These are phyloP conservation scores for Dolomedes plantarius DNA, from an alignment of 2,888 invertebrate species.

Conservation along the genomic window DNA sequence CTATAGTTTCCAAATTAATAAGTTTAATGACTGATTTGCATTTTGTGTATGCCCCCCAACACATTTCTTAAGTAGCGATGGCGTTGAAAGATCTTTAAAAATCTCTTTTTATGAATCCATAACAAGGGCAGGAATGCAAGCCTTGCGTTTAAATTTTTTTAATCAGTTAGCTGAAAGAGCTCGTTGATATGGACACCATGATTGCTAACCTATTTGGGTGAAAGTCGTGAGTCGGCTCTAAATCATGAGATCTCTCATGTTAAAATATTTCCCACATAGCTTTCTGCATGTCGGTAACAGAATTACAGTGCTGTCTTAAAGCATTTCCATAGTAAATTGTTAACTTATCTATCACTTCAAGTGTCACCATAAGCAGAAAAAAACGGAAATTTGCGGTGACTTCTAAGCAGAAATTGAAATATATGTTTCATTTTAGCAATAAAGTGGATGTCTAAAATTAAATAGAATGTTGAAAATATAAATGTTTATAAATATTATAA, in stretches of 20 bases:
- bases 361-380: too few relatives aligned
- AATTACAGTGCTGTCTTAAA: not conserved
- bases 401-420: too few relatives aligned
- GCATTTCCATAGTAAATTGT: too few relatives aligned
- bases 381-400: too few relatives aligned
- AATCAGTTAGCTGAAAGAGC: not conserved
- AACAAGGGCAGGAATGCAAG: not conserved
- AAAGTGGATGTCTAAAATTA: too few relatives aligned
- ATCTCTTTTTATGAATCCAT: conserved; percentile 4
- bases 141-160: not conserved
- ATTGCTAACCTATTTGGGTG: not conserved
- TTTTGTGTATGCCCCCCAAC: conserved; percentile 25
- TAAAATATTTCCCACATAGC: conserved; percentile 15
- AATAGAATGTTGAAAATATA: too few relatives aligned
- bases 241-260: not conserved
- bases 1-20: conserved; percentile 7
- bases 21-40: conserved; percentile 22
- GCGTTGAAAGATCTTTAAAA: not conserved
- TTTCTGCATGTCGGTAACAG: too few relatives aligned
- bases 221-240: not conserved
- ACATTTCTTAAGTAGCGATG: not conserved
- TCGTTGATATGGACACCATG: not conserved
- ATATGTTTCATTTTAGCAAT: too few relatives aligned
- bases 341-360: too few relatives aligned
- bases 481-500: too few relatives aligned